Evolutionary conservation across 2,113 vertebrate species (phyloP), one percentile per base, ranked within the genome.

Genomic region (Psephotus haematonotus): DNA sequence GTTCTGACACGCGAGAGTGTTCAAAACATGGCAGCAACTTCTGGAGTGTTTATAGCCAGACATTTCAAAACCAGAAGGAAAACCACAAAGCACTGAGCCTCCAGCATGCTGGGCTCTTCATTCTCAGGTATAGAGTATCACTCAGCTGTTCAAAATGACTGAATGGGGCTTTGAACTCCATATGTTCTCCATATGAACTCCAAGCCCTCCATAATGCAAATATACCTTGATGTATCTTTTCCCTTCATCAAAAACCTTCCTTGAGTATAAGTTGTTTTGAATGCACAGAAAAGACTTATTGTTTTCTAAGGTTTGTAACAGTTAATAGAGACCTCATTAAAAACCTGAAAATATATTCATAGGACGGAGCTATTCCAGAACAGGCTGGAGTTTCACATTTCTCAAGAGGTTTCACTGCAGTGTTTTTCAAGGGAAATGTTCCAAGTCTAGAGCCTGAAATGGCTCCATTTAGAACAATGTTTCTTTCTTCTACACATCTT

Each of bases 401-500:
- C 64, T 86, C 43, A 71, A 87, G 65, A 90, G 49, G 44, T 92
- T 78, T 77, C 19, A 4, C 57, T 81, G 41, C 44, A 80, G 60
- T 16, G 11, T 83, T 94, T 96, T 83, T 92, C 52, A 88, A 75
- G 57, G 50, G 52, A 79, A 69, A 86, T 33, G 8, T 22, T 94
- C 93, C 90, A 93, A 81, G 29, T 75, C 90, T 59, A 80, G 55
- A 75, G 75, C 35, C 67, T 35, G 31, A 88, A 93, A 82, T 19
- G 39, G 72, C 44, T 94, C 94, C 18, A 63, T 70, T 81, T 94
- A 75, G 94, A 88, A 95, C 64, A 94, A 83, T 50, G 64, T 67
- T 81, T 83, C 79, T 95, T 96, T 97, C 76, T 96, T 92, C 57
- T 49, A 50, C 46, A 33, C 28, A 19, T 69, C 75, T 85, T 69